Base-by-base conservation (phyloP, 2,888 invertebrate genomes). In the Arctia plantaginis region DNA sequence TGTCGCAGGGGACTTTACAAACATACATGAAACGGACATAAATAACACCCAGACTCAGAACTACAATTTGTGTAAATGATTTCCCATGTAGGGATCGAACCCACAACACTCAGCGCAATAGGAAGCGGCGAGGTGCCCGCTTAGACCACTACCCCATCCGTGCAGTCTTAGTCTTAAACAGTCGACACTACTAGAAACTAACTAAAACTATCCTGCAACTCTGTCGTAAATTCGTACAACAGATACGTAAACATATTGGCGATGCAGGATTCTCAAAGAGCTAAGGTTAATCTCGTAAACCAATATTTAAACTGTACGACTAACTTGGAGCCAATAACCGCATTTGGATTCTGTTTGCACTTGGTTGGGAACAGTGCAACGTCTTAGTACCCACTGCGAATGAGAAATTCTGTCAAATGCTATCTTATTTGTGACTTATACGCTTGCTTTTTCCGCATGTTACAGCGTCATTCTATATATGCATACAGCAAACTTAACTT, bases 261-360 rank as follows among this genome's bases (percentile, higher is more conserved):
- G 35, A n/a, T 35, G 69, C 69, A 39, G 51, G 55, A 66, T 0
- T 30, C 23, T 59, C 59, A 70, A 59, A 62, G 30, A 44, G 70
- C 62, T 23, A 62, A 44, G 62, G 70, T 74, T 83, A 80, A 84
- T 83, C 81, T 78, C 30, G 33, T 55, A 66, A 77, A 51, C 73
- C 78, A 85, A 84, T 85, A 83, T 84, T 85, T 83, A 80, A 85
- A 76, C 83, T 77, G 76, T n/a, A 39, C 47, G 69, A 66, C 69
- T 66, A 77, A 82, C 69, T 77, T 75, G 64, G 66, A 77, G 73
- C 75, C 81, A 79, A 82, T 85, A 83, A 83, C 81, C 77, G 76
- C 76, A 70, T 62, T 71, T 70, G 55, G 35, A 75, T 81, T 69
- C 47, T 77, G 78, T 83, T 78, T 83, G 75, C 76, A 72, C 73